Evolutionary conservation across 1,140 invertebrate genomes (phyloP), one percentile per base, ranked within the genome.

Genomic region (Apis cerana): DNA sequence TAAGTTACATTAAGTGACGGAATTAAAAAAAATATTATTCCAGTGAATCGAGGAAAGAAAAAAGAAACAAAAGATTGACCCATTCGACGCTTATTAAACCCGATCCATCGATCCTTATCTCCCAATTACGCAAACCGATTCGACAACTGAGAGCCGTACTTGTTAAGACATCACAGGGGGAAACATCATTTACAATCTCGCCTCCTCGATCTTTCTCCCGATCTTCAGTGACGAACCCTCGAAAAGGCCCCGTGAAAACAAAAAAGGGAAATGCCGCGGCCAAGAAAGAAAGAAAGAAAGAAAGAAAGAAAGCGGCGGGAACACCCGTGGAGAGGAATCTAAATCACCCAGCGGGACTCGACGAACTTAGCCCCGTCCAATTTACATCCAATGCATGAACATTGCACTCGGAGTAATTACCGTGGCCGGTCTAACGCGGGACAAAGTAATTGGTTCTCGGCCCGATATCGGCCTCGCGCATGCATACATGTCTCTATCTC

Each of bases 341-440:
- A 75, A 75, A 75, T 75, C 71, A 75, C 71, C 71, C 71, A 75
- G 71, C 71, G 33, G 71, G 71, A n/a, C 71, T 48, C 21, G 15
- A 61, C 61, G 75, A 76, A 72, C 61, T 75, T 75, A 75, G 62
- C 72, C 71, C 27, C 80, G 52, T 33, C 64, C 80, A 68, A 82
- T 82, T 82, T 82, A 82, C 80, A 82, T 82, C 75, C 80, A 69
- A 82, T 82, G 71, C 80, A 76, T 75, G 71, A 68, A 59, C 80
- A 76, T 76, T 82, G 75, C 80, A 69, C 72, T 65, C 72, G 56
- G 56, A 59, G 80, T 82, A 82, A 82, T 82, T 82, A 82, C 80
- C 71, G 80, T 59, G 64, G 71, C 72, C 48, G 65, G 74, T 76
- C 67, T 76, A 76, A 82, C 80, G 65, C 80, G 64, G 48, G 71